Conservation (phyloP, 1,140 invertebrate species). For the Andricus grossulariae region DNA sequence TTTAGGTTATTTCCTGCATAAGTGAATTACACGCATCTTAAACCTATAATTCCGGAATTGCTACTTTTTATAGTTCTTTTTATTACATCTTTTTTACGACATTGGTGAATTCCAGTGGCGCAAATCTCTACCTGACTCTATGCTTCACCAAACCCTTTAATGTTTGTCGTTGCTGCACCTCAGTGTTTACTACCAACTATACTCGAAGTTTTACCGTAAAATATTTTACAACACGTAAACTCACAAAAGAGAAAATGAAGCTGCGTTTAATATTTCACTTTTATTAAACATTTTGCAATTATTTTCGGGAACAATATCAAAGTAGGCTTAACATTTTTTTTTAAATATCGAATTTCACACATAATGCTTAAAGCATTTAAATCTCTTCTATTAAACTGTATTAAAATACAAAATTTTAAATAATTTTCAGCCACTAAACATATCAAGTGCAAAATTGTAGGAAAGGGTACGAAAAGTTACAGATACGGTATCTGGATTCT, state of each 20-base stretch:
- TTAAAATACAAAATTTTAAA: too few species aligned
- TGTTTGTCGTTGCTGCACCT: slow-evolving; percentile 39
- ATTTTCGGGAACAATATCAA: not conserved
- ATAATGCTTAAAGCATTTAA: too few species aligned
- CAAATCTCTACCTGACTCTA: slow-evolving; percentile 36
- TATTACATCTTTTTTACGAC: slow-evolving; percentile 54
- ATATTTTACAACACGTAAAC: slow-evolving; percentile 38
- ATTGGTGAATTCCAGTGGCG: slow-evolving; percentile 52
- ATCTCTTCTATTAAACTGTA: too few species aligned
- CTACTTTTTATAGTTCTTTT: slow-evolving; percentile 54
- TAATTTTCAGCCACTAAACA: too few species aligned
- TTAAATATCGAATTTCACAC: too few species aligned
- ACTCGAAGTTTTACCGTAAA: slow-evolving; percentile 46
- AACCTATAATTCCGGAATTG: slow-evolving; percentile 51
- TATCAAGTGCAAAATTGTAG: too few species aligned
- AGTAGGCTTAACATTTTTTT: too few species aligned
- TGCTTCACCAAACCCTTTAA: slow-evolving; percentile 43
- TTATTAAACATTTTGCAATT: not conserved
- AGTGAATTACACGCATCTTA: slow-evolving; percentile 56
- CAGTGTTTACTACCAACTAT: slow-evolving; percentile 47
- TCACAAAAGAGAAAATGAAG: slow-evolving; percentile 24
- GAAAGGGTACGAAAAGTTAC: too few species aligned
- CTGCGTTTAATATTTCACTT: not conserved
- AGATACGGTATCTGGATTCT: too few species aligned
- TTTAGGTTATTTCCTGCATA: slow-evolving; percentile 48